These are phyloP conservation scores for Enteromius mattozi DNA, from an alignment of 2,797 vertebrate species.

Conservation along the genomic window DNA sequence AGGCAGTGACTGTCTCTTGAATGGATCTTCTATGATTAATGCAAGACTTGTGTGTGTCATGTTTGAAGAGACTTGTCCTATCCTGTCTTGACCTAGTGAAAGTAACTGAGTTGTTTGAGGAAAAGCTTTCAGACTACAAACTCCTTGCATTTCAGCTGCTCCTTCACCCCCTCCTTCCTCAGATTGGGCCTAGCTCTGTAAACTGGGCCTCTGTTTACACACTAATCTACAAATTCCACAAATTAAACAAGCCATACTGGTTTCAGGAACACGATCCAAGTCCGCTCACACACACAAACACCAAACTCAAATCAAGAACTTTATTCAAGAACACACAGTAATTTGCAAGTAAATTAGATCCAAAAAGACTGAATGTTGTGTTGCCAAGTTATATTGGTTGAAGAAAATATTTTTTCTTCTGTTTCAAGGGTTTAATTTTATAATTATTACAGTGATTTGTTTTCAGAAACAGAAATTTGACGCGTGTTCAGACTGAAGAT, in stretches of 20 bases:
- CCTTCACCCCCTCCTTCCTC: not conserved
- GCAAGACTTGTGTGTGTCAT: slow-evolving; percentile 15
- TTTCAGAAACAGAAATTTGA: not conserved
- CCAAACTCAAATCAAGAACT: not conserved
- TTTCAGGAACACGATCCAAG: slow-evolving; percentile 30
- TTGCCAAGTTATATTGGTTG: not conserved
- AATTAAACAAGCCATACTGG: slow-evolving; percentile 36
- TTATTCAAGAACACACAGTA: not conserved
- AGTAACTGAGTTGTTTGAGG: slow-evolving; percentile 26
- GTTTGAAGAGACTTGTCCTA: slow-evolving; percentile 3
- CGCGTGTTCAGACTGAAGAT: not conserved
- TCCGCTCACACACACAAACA: slow-evolving; percentile 6
- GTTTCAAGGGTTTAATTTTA: not conserved
- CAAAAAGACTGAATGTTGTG: not conserved
- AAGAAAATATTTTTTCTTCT: not conserved
- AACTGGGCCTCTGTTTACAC: slow-evolving; percentile 28
- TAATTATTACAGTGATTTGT: not conserved
- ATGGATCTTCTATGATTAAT: slow-evolving; percentile 36
- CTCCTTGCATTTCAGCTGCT: not conserved
- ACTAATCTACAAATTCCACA: slow-evolving; percentile 35
- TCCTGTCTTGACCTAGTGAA: slow-evolving; percentile 28
- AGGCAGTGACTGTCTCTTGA: slow-evolving; percentile 13
- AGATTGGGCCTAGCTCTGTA: slow-evolving; percentile 2
- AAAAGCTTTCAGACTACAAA: slow-evolving; percentile 24
- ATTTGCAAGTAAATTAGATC: not conserved